A percentile compares a stretch with the other conserved stretches of the same genome.
Conservation (phyloP, 2,888 invertebrate genomes). For the Boloria selene region DNA sequence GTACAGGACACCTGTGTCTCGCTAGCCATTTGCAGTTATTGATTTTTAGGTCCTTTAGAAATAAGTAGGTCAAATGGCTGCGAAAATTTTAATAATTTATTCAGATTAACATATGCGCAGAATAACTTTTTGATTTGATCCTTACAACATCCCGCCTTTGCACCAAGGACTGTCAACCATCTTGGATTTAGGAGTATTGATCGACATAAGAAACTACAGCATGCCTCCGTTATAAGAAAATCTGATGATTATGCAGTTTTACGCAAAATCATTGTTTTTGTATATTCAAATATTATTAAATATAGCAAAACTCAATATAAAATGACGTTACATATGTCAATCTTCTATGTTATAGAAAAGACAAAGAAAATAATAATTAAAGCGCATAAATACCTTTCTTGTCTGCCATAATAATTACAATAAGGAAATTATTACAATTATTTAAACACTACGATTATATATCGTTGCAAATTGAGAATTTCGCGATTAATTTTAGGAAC, state of each 20-base stretch:
- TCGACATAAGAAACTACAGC: conserved; percentile 46
- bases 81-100: not conserved
- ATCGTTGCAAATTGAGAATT: conserved; percentile 51
- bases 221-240: conserved; percentile 17
- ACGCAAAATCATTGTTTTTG: conserved; percentile 7
- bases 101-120: not conserved
- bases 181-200: conserved; percentile 70
- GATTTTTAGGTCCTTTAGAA: conserved; percentile 3
- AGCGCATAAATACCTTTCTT: conserved; percentile 81
- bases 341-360: conserved; percentile 54
- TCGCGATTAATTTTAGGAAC: conserved; percentile 53
- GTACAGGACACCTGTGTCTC: conserved; percentile 13
- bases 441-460: conserved; percentile 50
- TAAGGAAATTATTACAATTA: conserved; percentile 57
- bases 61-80: conserved; percentile 16
- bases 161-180: conserved; percentile 61
- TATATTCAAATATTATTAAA: conserved; percentile 20
- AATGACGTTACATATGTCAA: conserved; percentile 79
- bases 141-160: conserved; percentile 42
- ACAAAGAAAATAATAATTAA: conserved; percentile 67
- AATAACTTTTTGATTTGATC: conserved; percentile 17
- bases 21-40: conserved; percentile 10
- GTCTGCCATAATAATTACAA: conserved; percentile 76
- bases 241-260: conserved; percentile 14
- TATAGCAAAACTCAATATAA: conserved; percentile 42